Evolutionary conservation across 2,113 vertebrate species (phyloP), one percentile per base, ranked within the genome.

Genomic region (Aspidoscelis tigris): DNA sequence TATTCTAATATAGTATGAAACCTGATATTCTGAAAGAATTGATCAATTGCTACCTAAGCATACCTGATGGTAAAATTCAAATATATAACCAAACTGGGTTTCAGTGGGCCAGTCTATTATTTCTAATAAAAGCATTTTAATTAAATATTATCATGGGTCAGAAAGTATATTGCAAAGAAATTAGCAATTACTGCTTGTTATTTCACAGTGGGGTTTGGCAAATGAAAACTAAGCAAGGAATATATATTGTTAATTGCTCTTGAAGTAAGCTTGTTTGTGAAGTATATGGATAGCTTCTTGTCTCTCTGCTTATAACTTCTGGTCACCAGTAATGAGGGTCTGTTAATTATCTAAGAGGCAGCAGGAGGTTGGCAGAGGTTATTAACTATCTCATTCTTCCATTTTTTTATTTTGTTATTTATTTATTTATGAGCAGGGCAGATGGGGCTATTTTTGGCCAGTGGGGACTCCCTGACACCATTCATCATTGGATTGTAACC

Each of bases 331-430:
- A 86, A 80, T 16, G 64, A 78, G 78, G 44, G 20, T 39, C 11
- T 2, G 43, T 21, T 78, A 88, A 92, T 61, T 41, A 91, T 50
- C 61, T 80, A 73, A 11, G 74, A 44, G 78, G 14, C 24, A 88
- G 50, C 1, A 90, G 65, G 66, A 82, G 71, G 33, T 41, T 80
- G 72, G 53, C 1, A 12, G 87, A 74, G 18, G 8, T 3, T 86
- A 76, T 64, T 53, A 53, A 64, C 68, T n/a, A 6, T 61, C 22
- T 50, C 55, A 12, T 26, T 20, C 21, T 75, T 47, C 22, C 47
- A 70, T n/a, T 78, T 86, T 53, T 70, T 64, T 47, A 26, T 16
- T 33, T 24, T 65, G 11, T 64, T 61, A 61, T 61, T 61, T 61
- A 61, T 61, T 61, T 55, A 84, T 73, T 24, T 68, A 5, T 81